Evolutionary conservation across 2,888 invertebrate species (phyloP).

Genomic region (Miltochrista miniata): DNA sequence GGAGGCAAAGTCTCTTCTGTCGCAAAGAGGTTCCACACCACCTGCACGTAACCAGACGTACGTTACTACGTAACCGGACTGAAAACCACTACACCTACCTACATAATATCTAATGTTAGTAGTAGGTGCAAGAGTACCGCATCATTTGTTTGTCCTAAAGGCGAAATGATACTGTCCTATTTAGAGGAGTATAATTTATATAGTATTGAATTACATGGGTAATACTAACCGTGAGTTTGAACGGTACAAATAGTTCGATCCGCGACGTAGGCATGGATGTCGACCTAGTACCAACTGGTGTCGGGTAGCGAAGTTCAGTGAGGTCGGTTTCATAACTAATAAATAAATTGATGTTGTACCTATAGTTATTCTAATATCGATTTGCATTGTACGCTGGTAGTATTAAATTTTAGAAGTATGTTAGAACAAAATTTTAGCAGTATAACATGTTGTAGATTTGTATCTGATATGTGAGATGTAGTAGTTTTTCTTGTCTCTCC

Average conservation of each 20-base stretch:
- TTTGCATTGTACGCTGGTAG: neutral
- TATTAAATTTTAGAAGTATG: too few species aligned
- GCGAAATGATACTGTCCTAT: constrained; percentile 50
- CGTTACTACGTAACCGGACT: too few species aligned
- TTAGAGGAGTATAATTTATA: constrained; percentile 61
- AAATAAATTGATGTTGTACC: constrained; percentile 33
- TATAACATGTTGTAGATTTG: too few species aligned
- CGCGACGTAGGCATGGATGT: constrained; percentile 58
- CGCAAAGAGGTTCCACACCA: too few species aligned
- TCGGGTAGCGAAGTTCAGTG: constrained; percentile 56
- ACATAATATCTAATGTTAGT: too few species aligned
- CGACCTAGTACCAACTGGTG: constrained; percentile 63
- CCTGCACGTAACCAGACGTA: too few species aligned
- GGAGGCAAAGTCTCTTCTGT: too few species aligned
- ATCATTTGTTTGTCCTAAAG: constrained; percentile 43
- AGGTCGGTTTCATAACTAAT: constrained; percentile 39
- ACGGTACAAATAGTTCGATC: constrained; percentile 74
- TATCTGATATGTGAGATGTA: too few species aligned
- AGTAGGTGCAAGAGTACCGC: constrained; percentile 15
- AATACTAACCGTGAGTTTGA: constrained; percentile 66
- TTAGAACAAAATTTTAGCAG: too few species aligned
- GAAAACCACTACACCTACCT: too few species aligned
- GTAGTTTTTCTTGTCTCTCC: too few species aligned
- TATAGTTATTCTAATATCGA: neutral
- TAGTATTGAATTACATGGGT: constrained; percentile 63